Conservation (phyloP, 92 coral and sea anemone species). For the Palythoa heliodiscus region DNA sequence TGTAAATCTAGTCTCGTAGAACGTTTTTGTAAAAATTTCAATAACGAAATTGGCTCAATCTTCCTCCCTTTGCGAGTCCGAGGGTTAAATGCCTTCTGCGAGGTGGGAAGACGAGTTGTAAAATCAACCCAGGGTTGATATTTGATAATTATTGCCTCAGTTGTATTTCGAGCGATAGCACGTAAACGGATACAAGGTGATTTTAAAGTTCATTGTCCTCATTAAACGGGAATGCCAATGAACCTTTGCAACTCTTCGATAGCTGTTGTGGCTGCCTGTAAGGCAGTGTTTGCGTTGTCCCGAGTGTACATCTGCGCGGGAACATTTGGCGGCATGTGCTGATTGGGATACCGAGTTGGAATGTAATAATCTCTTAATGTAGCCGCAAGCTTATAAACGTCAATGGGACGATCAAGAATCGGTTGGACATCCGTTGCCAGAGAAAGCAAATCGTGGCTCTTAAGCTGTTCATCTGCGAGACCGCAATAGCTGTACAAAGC, state of each 20-base stretch:
- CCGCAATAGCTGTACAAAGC: conserved; percentile 78
- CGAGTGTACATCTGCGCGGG: conserved; percentile 71
- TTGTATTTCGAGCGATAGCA: background rate
- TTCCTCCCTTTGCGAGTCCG: too few relatives aligned
- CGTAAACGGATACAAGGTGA: background rate
- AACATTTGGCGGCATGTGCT: conserved; percentile 58
- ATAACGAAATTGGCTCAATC: too few relatives aligned
- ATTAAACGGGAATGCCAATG: conserved; percentile 47
- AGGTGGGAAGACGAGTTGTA: too few relatives aligned
- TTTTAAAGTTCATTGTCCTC: too few relatives aligned
- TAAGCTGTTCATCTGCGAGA: conserved; percentile 73
- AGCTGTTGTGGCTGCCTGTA: conserved; percentile 53
- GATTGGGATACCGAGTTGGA: conserved; percentile 79
- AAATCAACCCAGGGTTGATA: background rate
- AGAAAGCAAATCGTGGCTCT: conserved; percentile 69
- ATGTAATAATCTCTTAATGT: conserved; percentile 65
- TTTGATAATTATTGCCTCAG: too few relatives aligned
- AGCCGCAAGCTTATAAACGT: conserved; percentile 58
- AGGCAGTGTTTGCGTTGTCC: conserved; percentile 69
- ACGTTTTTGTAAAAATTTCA: too few relatives aligned
- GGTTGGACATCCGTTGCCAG: conserved; percentile 59
- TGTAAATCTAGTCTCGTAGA: too few relatives aligned
- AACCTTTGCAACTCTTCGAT: conserved; percentile 53
- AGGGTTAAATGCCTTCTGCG: too few relatives aligned
- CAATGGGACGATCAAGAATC: conserved; percentile 58